Evolutionary conservation across 2,797 vertebrate genomes (phyloP), one percentile per base, ranked within the genome.

Genomic region (Tinamus major): DNA sequence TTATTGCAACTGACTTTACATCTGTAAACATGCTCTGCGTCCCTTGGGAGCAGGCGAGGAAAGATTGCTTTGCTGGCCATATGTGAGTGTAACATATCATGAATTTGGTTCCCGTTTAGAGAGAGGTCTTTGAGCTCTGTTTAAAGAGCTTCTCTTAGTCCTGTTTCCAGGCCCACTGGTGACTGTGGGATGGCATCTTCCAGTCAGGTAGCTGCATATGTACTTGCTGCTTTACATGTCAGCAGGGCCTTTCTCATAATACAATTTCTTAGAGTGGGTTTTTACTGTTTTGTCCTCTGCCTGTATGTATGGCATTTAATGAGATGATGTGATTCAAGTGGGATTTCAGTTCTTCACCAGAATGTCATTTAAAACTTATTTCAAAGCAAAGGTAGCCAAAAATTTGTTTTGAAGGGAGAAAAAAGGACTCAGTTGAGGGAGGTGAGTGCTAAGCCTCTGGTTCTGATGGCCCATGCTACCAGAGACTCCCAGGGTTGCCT

Each of bases 81-180:
- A 16, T 53, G 39, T 12, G 46, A 21, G 8, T 48, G 37, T 44
- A 61, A 39, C 18, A 58, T 23, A 18, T 74, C 11, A 10, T 68
- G 21, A 61, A 10, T 68, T 92, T 23, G 39, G 13, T 23, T 75
- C 26, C 65, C 35, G 1, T n/a, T 77, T 29, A 7, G 56, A 31
- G 26, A 55, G 80, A 44, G n/a, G 9, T 56, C 26, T 37, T 65
- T 62, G 18, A 80, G 58, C 46, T 80, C 37, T 49, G 39, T 46
- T 72, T 75, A 53, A 58, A 70, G 72, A 88, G 41, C 15, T 67
- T 6, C 26, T 70, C 63, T 74, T 65, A 80, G 55, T 44, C 17
- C 46, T 72, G 27, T 39, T 9, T 0, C 14, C 55, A 75, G 27
- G 35, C 12, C 0, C 31, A 23, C 29, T 3, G 1, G 53, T 78